Conservation (phyloP, 2,113 vertebrate genomes). For the Cheirogaleus medius region DNA sequence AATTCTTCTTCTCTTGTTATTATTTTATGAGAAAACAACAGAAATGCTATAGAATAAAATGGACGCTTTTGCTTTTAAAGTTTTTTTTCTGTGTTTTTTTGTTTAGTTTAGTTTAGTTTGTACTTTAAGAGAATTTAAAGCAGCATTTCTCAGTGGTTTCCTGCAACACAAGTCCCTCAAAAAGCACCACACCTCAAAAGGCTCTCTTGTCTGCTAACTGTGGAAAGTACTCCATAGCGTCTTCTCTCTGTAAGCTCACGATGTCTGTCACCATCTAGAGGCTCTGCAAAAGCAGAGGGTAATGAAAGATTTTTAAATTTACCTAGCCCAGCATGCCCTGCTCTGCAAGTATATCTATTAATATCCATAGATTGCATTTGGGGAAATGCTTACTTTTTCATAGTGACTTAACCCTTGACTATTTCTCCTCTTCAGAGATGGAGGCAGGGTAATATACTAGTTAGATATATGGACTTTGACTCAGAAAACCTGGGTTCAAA, state of each 20-base stretch:
- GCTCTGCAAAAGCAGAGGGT: neutral
- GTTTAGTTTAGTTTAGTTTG: conserved; percentile 12
- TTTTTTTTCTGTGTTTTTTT: neutral
- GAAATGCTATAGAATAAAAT: neutral
- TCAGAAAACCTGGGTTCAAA: neutral
- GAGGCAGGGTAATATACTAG: neutral
- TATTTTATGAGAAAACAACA: conserved; percentile 21
- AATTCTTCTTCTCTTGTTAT: neutral
- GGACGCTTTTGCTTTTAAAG: neutral
- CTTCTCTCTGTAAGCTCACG: neutral
- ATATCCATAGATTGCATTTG: neutral
- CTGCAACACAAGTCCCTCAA: neutral
- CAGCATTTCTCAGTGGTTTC: neutral
- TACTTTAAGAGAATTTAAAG: neutral
- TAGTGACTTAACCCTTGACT: neutral
- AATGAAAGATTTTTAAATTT: neutral
- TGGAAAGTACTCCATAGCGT: neutral
- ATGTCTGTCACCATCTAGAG: neutral
- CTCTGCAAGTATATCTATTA: neutral
- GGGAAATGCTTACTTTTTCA: neutral
- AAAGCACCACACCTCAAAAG: neutral
- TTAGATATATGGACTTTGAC: neutral
- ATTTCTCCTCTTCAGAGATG: neutral
- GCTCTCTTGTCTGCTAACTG: neutral
- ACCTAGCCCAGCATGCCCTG: neutral